phyloP scores from a whole-genome alignment of 2,888 invertebrate species.

The Synergus itoensis region DNA sequence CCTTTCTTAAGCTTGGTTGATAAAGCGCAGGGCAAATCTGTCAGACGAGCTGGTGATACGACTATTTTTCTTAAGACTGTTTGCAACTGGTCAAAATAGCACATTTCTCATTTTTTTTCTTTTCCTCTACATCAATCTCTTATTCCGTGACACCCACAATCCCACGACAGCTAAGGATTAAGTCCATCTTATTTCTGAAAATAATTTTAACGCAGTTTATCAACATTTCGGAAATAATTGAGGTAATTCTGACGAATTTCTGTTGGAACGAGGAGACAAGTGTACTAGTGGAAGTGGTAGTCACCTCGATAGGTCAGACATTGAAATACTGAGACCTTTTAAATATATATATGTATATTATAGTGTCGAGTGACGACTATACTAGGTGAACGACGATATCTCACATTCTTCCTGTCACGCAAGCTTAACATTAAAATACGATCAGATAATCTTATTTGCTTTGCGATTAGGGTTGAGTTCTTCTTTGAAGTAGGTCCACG shows the following conservation, averaged over 20 bases:
- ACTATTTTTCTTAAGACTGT: constrained; percentile 1
- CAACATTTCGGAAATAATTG: not conserved
- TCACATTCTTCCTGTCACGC: constrained; percentile 64
- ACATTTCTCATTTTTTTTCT: not conserved
- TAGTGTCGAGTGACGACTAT: constrained; percentile 44
- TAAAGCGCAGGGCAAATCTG: constrained; percentile 23
- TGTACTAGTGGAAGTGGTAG: constrained; percentile 51
- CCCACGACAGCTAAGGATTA: not conserved
- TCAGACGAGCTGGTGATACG: not conserved
- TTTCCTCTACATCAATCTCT: not conserved
- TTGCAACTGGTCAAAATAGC: not conserved
- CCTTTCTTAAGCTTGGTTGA: constrained; percentile 13
- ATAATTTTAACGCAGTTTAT: not conserved
- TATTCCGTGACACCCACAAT: not conserved
- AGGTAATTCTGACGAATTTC: constrained; percentile 25
- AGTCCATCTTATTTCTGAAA: not conserved
- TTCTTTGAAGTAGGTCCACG: constrained; percentile 56
- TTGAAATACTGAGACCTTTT: not conserved
- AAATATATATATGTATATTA: constrained; percentile 43
- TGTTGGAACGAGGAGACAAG: constrained; percentile 19
- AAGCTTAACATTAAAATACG: constrained; percentile 73
- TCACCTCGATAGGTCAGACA: constrained; percentile 53
- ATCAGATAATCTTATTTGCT: constrained; percentile 76
- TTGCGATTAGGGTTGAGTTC: constrained; percentile 68
- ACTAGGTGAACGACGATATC: constrained; percentile 16